phyloP scores from a whole-genome alignment of 2,113 vertebrate species.

The Lamprologus sp. region DNA sequence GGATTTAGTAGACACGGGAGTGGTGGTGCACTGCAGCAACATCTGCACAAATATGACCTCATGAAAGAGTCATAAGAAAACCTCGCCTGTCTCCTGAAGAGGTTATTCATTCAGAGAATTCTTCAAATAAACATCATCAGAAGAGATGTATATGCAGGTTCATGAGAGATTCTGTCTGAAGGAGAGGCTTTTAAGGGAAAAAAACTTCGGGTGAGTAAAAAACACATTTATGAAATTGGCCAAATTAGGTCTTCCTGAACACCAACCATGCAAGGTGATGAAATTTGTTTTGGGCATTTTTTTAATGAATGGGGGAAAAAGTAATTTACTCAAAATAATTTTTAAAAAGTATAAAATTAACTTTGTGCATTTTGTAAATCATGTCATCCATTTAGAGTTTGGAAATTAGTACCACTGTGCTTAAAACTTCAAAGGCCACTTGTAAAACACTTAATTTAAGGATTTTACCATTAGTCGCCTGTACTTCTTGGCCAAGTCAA shows the following conservation, averaged over 20 bases:
- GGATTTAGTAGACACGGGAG: neutral
- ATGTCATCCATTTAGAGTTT: neutral
- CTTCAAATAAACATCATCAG: neutral
- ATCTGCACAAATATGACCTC: neutral
- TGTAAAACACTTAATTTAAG: neutral
- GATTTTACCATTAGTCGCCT: conserved; percentile 24
- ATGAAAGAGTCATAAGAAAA: neutral
- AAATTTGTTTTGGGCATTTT: neutral
- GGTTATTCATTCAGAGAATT: neutral
- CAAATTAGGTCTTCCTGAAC: neutral
- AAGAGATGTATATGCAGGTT: neutral
- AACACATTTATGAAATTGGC: neutral
- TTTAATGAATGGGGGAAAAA: neutral
- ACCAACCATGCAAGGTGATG: neutral
- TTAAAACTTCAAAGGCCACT: neutral
- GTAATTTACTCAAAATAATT: neutral
- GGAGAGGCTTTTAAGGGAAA: neutral
- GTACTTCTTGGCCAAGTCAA: conserved; percentile 65
- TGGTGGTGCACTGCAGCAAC: neutral
- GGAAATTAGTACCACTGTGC: neutral
- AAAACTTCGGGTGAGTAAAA: neutral
- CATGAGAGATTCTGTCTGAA: neutral
- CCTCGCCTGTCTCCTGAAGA: neutral
- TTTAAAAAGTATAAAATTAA: neutral
- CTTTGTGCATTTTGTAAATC: neutral